A percentile compares a stretch with the other conserved stretches of the same genome.
Conservation (phyloP, 2,797 vertebrate species). For the Todus mexicanus region DNA sequence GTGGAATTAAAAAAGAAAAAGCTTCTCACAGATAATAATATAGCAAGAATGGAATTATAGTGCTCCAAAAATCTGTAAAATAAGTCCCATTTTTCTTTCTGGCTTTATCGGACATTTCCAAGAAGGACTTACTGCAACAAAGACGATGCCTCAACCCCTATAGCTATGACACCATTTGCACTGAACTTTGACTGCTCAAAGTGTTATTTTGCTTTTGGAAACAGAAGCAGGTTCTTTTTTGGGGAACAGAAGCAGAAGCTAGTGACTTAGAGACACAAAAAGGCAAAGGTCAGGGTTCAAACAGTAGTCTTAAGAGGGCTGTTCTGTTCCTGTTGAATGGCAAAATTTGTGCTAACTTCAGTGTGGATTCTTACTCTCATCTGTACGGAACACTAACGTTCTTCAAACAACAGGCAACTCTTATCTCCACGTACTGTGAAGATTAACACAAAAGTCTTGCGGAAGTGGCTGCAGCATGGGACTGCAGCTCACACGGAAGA, state of each 20-base stretch:
- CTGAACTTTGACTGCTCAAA: background rate
- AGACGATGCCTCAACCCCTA: background rate
- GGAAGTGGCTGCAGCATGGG: background rate
- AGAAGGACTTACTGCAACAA: background rate
- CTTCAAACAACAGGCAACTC: background rate
- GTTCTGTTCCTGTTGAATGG: background rate
- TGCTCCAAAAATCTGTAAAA: background rate
- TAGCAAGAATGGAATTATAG: background rate
- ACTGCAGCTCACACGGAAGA: background rate
- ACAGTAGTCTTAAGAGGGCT: background rate
- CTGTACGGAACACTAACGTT: background rate
- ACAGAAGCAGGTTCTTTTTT: too few species aligned
- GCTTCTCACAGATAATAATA: background rate
- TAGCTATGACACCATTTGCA: background rate
- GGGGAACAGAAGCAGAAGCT: background rate
- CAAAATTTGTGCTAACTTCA: background rate
- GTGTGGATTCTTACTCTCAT: background rate
- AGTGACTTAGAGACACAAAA: background rate
- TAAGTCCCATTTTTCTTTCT: background rate
- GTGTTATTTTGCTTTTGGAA: background rate
- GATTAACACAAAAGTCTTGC: background rate
- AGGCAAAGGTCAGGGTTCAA: background rate
- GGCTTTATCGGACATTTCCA: background rate
- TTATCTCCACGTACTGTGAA: background rate
- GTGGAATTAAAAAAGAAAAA: constrained; percentile 3